A percentile compares a stretch with the other conserved stretches of the same genome.
Conservation (phyloP, 92 coral and sea anemone genomes). For the Epizoanthus stellaris region DNA sequence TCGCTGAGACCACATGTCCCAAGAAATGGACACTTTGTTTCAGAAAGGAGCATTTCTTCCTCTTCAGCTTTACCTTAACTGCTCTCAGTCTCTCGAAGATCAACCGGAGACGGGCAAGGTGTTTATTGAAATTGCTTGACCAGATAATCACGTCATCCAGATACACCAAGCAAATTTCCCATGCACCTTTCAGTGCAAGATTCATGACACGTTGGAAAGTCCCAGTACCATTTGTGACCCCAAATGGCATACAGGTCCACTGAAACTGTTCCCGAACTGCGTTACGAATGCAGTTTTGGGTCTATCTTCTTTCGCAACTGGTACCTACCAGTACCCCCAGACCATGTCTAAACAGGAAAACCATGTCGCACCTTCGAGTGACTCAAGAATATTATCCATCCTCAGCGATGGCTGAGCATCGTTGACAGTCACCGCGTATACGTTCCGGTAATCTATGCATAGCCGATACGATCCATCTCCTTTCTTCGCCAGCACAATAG, state of each 20-base stretch:
- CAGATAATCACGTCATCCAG: slow-evolving; percentile 67
- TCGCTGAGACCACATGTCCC: slow-evolving; percentile 47
- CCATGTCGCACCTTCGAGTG: slow-evolving; percentile 49
- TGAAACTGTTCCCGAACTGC: slow-evolving; percentile 62
- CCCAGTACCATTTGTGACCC: slow-evolving; percentile 57
- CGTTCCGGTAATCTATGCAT: slow-evolving; percentile 42
- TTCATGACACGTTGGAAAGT: slow-evolving; percentile 61
- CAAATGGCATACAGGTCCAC: slow-evolving; percentile 66
- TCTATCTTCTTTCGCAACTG: slow-evolving; percentile 53
- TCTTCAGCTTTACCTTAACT: slow-evolving; percentile 58
- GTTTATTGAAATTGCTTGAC: slow-evolving; percentile 50
- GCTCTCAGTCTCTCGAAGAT: slow-evolving; percentile 44
- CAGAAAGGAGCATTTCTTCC: slow-evolving; percentile 48
- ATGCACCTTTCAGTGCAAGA: slow-evolving; percentile 50
- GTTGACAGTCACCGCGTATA: slow-evolving; percentile 50
- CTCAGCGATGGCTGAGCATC: slow-evolving; percentile 64
- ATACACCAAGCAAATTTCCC: slow-evolving; percentile 63
- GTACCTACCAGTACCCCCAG: slow-evolving; percentile 61
- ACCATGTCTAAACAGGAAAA: slow-evolving; percentile 51
- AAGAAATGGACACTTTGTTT: slow-evolving; percentile 33
- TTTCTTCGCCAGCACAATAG: slow-evolving; percentile 56
- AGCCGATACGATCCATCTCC: slow-evolving; percentile 53
- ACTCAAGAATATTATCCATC: slow-evolving; percentile 42
- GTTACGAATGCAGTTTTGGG: slow-evolving; percentile 69
- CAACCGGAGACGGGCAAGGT: slow-evolving; percentile 36